These are phyloP conservation scores for Atethmia centrago DNA, from an alignment of 2,888 invertebrate genomes.

Conservation along the genomic window DNA sequence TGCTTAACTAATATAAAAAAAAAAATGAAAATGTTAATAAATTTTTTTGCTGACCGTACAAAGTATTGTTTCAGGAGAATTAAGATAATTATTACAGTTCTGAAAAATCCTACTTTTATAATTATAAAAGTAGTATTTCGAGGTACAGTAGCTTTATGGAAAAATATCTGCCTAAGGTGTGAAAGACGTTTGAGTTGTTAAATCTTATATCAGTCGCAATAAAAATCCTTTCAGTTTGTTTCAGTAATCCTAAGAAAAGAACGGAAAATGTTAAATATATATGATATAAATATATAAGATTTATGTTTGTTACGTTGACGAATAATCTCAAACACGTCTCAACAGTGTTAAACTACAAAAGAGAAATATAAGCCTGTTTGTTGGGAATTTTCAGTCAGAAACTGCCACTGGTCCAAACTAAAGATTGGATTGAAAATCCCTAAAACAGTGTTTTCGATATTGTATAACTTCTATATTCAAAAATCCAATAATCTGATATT, in stretches of 20 bases:
- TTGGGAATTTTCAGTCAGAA: slow-evolving; percentile 5
- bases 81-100: not conserved
- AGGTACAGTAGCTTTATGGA: slow-evolving; percentile 1
- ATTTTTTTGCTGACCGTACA: not conserved
- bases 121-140: slow-evolving; percentile 30
- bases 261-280: slow-evolving; percentile 16
- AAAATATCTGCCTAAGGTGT: slow-evolving; percentile 6
- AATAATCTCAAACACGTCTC: slow-evolving; percentile 30
- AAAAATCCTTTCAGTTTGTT: slow-evolving; percentile 16
- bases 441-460: slow-evolving; percentile 14
- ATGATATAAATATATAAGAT: too few relatives aligned
- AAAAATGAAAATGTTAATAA: not conserved
- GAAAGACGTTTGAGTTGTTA: slow-evolving; percentile 24
- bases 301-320: not conserved
- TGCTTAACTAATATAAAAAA: not conserved
- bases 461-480: slow-evolving; percentile 1
- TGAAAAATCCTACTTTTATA: too few relatives aligned
- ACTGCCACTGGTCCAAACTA: not conserved
- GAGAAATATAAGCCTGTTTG: slow-evolving; percentile 15
- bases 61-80: not conserved
- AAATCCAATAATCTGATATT: not conserved
- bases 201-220: slow-evolving; percentile 15
- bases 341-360: slow-evolving; percentile 1
- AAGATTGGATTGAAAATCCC: slow-evolving; percentile 8
- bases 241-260: not conserved